Conservation (phyloP, 2,888 invertebrate species). For the Pelosia muscerda region DNA sequence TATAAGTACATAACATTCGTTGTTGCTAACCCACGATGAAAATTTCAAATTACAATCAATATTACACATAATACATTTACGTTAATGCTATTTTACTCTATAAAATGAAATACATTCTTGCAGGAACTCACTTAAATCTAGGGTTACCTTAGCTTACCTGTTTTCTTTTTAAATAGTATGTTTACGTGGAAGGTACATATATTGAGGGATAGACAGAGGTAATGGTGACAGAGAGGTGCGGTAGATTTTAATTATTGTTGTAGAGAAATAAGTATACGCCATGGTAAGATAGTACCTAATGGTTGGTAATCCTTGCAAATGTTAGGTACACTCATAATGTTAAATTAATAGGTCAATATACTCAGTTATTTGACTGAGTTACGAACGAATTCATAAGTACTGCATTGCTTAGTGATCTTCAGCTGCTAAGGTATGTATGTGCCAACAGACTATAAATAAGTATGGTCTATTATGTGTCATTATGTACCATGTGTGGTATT, state of each 20-base stretch:
- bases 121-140: constrained; percentile 66
- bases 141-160: constrained; percentile 74
- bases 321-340: not conserved
- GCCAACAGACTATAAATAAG: not conserved
- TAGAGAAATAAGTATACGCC: not conserved
- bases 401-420: not conserved
- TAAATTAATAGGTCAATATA: not conserved
- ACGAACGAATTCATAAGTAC: not conserved
- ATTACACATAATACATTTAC: constrained; percentile 41
- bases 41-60: constrained; percentile 44
- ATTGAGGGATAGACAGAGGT: constrained; percentile 52
- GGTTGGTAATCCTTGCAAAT: not conserved
- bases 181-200: constrained; percentile 29
- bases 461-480: not conserved
- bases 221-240: constrained; percentile 59
- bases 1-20: constrained; percentile 67
- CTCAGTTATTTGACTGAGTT: not conserved
- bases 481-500: too few relatives aligned
- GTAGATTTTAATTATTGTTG: not conserved
- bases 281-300: not conserved
- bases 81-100: constrained; percentile 64
- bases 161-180: constrained; percentile 66
- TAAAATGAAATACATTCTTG: constrained; percentile 80
- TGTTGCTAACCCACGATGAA: constrained; percentile 76
- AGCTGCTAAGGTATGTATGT: not conserved